Conservation (phyloP, 2,797 vertebrate species). For the Anguilla pacifica region DNA sequence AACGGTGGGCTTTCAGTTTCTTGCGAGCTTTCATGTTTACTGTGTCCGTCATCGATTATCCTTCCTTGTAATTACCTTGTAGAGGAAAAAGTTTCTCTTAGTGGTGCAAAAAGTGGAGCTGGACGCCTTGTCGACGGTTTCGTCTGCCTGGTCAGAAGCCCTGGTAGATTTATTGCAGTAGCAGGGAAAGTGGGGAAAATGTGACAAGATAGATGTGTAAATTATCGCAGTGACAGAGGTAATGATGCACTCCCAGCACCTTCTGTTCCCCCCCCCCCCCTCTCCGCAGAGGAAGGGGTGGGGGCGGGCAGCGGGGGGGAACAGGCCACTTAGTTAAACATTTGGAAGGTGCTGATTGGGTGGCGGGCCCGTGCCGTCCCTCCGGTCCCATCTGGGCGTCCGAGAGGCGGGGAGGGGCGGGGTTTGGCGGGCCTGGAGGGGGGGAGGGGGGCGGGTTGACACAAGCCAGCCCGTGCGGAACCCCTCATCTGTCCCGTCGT, state of each 20-base stretch:
- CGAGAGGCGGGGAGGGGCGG: conserved; percentile 60
- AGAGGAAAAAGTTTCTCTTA: conserved; percentile 27
- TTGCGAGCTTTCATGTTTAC: conserved; percentile 20
- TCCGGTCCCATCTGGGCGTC: conserved; percentile 84
- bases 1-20: conserved; percentile 30
- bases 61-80: conserved; percentile 14
- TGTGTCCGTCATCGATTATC: conserved; percentile 18
- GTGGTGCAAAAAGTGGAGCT: conserved; percentile 61
- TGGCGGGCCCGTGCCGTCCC: conserved; percentile 74
- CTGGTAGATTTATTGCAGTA: conserved; percentile 95
- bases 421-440: conserved; percentile 62
- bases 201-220: conserved; percentile 99
- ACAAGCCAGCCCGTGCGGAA: conserved; percentile 76
- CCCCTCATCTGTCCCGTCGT: conserved; percentile 84
- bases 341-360: conserved; percentile 82
- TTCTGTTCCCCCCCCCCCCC: conserved; percentile 87
- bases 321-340: conserved; percentile 85
- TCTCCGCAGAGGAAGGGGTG: conserved; percentile 47
- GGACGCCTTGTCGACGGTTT: conserved; percentile 67
- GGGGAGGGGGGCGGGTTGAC: neutral
- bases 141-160: conserved; percentile 79
- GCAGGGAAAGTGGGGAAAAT: conserved; percentile 90
- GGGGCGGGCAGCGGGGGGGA: conserved; percentile 54
- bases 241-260: conserved; percentile 99
- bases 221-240: conserved; percentile 99